Evolutionary conservation across 2,113 vertebrate genomes (phyloP), one percentile per base, ranked within the genome.

Genomic region (Ictalurus punctatus): DNA sequence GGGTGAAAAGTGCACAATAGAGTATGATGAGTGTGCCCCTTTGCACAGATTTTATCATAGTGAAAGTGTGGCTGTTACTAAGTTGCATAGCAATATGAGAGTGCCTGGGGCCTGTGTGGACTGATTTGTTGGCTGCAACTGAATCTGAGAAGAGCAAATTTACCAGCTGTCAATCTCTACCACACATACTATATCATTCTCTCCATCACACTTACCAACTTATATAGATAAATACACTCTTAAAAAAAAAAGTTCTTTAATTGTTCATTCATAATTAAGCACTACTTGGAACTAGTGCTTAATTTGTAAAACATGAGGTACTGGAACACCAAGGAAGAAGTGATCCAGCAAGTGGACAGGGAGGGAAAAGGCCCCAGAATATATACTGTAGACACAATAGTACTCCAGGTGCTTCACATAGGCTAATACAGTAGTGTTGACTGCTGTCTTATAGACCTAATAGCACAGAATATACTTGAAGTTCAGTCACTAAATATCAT

Each of bases 91-190:
- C 92, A 92, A 91, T 91, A 91, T 91, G 88, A 79, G 87, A 14
- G 5, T 61, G 90, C 92, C 93, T 89, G 92, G 67, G 87, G 92
- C 93, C 90, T 93, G 88, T 94, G 93, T 92, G 88, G 88, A 92
- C 90, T 86, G 87, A 82, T 86, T 92, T 91, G 90, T 93, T 91
- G 92, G 87, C 93, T 92, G 90, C 93, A 93, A 93, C 92, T 93
- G 91, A 94, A 92, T 93, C 92, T 78, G 13, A 37, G 74, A 67
- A 92, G 67, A 93, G 85, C 74, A 86, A 92, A 92, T 89, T 92
- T 92, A 88, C 92, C 93, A 94, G 92, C 89, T 94, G 93, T 92
- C 94, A 93, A 81, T 93, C 79, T 93, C 79, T 83, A 87, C 85
- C 59, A 89, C 74, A 82, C 56, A 89, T 91, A 90, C 85, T 90